Conservation (phyloP, 1,140 invertebrate genomes). For the Caerostris extrusa region DNA sequence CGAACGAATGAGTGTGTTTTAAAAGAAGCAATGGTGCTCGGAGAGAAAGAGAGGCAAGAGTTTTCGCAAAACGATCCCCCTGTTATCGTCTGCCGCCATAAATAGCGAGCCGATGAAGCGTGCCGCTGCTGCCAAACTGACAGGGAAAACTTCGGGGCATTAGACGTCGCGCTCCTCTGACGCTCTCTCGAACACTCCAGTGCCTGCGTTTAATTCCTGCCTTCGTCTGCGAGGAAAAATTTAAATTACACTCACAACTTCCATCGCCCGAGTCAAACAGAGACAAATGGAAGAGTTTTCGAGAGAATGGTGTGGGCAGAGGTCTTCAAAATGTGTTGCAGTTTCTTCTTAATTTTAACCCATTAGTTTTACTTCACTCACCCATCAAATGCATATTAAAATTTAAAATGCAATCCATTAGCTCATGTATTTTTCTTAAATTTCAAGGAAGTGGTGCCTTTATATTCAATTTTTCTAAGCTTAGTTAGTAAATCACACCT, state of each 20-base stretch:
- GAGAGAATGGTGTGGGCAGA: too few species aligned
- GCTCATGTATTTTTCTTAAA: too few species aligned
- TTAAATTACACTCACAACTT: not conserved
- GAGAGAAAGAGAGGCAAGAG: not conserved
- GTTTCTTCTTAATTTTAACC: too few species aligned
- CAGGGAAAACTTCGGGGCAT: slow-evolving; percentile 3
- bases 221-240: not conserved
- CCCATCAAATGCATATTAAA: too few species aligned
- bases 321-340: too few species aligned
- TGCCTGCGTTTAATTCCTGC: not conserved
- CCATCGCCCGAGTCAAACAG: not conserved
- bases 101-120: not conserved
- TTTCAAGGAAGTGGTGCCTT: too few species aligned
- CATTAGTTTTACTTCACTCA: too few species aligned
- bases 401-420: too few species aligned
- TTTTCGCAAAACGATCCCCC: not conserved
- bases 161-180: slow-evolving; percentile 4
- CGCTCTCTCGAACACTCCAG: not conserved
- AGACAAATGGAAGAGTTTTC: not conserved
- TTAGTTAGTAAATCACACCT: too few species aligned
- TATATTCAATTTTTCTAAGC: too few species aligned
- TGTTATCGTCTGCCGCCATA: slow-evolving; percentile 6
- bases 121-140: not conserved
- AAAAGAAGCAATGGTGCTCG: not conserved
- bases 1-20: too few species aligned